These are phyloP conservation scores for Mythimna albipuncta DNA, from an alignment of 2,888 invertebrate genomes.

Conservation along the genomic window DNA sequence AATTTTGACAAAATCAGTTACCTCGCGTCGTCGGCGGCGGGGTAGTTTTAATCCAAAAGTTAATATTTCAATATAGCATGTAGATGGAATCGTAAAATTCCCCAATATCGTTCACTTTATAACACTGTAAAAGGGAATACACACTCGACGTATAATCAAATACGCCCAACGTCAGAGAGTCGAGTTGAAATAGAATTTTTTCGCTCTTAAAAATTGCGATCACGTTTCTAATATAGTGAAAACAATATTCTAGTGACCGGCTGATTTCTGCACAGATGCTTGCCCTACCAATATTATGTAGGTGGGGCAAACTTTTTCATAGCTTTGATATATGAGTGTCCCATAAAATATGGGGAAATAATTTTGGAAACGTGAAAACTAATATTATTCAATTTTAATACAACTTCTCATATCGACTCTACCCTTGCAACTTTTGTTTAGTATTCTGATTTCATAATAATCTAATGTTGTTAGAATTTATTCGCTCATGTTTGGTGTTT, in stretches of 20 bases:
- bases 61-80: slow-evolving; percentile 85
- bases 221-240: slow-evolving; percentile 92
- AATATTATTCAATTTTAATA: slow-evolving; percentile 48
- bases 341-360: slow-evolving; percentile 73
- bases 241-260: slow-evolving; percentile 92
- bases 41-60: slow-evolving; percentile 76
- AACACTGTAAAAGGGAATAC: slow-evolving; percentile 85
- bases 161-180: slow-evolving; percentile 83
- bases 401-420: slow-evolving; percentile 4
- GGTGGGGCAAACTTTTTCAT: slow-evolving; percentile 84
- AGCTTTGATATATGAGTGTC: slow-evolving; percentile 83
- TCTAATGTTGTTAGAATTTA: slow-evolving; percentile 26
- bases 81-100: slow-evolving; percentile 84
- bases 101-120: slow-evolving; percentile 86
- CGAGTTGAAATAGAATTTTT: slow-evolving; percentile 89
- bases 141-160: slow-evolving; percentile 87
- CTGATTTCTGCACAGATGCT: slow-evolving; percentile 89
- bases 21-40: slow-evolving; percentile 11
- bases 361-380: slow-evolving; percentile 58
- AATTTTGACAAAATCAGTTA: slow-evolving; percentile 51
- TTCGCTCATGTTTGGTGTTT: slow-evolving; percentile 44
- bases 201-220: slow-evolving; percentile 90
- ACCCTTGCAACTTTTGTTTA: neutral
- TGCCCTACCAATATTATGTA: slow-evolving; percentile 86
- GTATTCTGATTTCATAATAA: slow-evolving; percentile 19